Percentiles rank a stretch among this genome's conserved stretches.
phyloP scores from a whole-genome alignment of 2,888 invertebrate genomes.

The Colletes collaris region DNA sequence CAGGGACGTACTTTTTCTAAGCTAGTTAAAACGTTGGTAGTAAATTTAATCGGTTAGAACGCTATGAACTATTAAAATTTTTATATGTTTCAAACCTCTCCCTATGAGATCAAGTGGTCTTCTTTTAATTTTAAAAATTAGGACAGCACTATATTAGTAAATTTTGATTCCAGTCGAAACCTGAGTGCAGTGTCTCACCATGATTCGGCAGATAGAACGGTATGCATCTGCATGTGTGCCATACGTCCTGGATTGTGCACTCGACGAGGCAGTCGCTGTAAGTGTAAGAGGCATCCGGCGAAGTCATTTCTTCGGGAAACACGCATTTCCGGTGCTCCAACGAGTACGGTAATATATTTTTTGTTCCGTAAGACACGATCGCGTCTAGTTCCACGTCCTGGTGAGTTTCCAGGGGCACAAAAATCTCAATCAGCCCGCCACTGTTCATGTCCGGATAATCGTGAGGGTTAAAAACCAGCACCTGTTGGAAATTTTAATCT shows the following conservation, averaged over 20 bases:
- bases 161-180: no score
- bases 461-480: conserved; percentile 84
- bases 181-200: no score
- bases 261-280: conserved; percentile 86
- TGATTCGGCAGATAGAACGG: conserved; percentile 85
- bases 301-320: conserved; percentile 83
- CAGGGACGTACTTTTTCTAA: background rate
- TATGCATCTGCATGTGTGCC: conserved; percentile 85
- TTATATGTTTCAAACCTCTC: no score
- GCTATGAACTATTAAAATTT: no score
- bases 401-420: conserved; percentile 82
- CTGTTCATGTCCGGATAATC: conserved; percentile 85
- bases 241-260: conserved; percentile 85
- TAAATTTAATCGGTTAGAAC: no score
- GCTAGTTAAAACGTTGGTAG: no score
- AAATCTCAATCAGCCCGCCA: conserved; percentile 83
- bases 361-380: conserved; percentile 79
- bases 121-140: no score
- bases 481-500: conserved; percentile 70
- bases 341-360: conserved; percentile 67
- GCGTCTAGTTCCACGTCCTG: conserved; percentile 80
- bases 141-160: no score
- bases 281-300: conserved; percentile 83
- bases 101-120: no score
- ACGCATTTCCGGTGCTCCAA: conserved; percentile 84